phyloP scores from a whole-genome alignment of 2,888 invertebrate species.

The Metacarcinus magister region DNA sequence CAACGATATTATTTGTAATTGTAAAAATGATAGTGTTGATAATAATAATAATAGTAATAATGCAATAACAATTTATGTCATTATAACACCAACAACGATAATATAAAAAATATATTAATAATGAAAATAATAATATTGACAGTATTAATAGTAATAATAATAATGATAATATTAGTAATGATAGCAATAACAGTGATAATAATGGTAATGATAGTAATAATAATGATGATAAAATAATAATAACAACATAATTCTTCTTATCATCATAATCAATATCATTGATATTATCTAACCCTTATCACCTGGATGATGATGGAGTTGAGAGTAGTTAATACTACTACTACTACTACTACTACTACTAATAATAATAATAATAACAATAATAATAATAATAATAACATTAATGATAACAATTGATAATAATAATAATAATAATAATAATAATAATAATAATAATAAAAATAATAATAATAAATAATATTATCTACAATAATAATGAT shows the following conservation, averaged over 20 bases:
- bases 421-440: slow-evolving; percentile 19
- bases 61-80: neutral
- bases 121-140: neutral
- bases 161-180: neutral
- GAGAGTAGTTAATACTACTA: neutral
- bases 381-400: neutral
- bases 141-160: neutral
- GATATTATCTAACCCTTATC: neutral
- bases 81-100: neutral
- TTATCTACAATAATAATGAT: neutral
- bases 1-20: neutral
- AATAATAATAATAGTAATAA: neutral
- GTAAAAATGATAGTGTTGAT: neutral
- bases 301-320: neutral
- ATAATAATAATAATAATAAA: slow-evolving; percentile 21
- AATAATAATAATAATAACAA: neutral
- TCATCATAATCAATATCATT: neutral
- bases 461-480: slow-evolving; percentile 32
- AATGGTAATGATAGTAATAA: neutral
- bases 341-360: neutral
- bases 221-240: neutral
- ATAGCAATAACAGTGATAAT: neutral
- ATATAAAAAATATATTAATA: neutral
- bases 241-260: neutral
- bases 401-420: neutral